A percentile compares a stretch with the other conserved stretches of the same genome.
Evolutionary conservation across 1,140 invertebrate species (phyloP).

Genomic region (Globodera rostochiensis): DNA sequence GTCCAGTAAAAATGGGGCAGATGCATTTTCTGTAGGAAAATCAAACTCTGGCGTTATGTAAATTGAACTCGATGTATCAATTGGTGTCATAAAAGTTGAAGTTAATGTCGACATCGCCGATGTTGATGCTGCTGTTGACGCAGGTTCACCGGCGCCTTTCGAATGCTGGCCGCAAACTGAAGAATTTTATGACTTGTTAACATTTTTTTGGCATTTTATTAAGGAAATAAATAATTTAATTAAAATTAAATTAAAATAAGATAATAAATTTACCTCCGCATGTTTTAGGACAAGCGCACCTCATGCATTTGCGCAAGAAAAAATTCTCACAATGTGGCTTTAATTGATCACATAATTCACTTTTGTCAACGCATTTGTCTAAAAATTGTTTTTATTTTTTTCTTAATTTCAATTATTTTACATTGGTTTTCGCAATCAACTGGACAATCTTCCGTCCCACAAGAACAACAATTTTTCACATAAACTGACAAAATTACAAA

Average conservation of each 20-base stretch:
- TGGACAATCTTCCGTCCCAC: background rate
- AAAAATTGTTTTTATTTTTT: background rate
- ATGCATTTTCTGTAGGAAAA: background rate
- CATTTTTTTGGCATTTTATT: conserved; percentile 7
- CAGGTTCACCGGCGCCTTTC: background rate
- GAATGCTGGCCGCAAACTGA: background rate
- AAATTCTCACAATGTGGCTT: conserved; percentile 28
- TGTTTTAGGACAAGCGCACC: conserved; percentile 23
- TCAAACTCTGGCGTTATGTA: background rate
- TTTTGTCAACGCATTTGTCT: conserved; percentile 33
- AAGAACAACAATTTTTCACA: too few species aligned
- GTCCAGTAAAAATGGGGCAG: background rate
- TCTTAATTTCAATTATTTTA: conserved; percentile 11
- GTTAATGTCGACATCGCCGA: background rate
- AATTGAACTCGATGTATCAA: background rate
- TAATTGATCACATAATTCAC: conserved; percentile 27
- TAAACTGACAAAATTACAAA: too few species aligned
- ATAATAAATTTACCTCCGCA: conserved; percentile 13
- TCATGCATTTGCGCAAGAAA: conserved; percentile 33
- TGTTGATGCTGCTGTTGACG: background rate
- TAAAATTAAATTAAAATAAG: too few species aligned
- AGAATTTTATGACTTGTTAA: background rate
- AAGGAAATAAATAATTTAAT: background rate
- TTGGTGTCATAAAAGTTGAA: conserved; percentile 13
- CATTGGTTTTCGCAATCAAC: background rate